Evolutionary conservation across 2,888 invertebrate genomes (phyloP).

Genomic region (Tipula helvola): DNA sequence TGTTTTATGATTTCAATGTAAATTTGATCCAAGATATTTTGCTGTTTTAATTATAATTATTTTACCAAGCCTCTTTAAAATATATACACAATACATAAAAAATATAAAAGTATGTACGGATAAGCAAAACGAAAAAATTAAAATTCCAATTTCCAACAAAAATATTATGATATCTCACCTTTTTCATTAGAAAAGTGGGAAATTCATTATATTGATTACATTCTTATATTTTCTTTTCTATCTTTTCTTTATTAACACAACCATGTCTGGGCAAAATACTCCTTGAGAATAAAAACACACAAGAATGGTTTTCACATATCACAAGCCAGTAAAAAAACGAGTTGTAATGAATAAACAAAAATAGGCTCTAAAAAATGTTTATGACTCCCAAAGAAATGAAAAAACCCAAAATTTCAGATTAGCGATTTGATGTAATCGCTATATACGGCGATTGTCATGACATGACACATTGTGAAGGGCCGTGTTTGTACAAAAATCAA

Average conservation of each 20-base stretch:
- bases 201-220: background rate
- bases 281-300: background rate
- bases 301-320: background rate
- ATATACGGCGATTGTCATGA: too few species aligned
- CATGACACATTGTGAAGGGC: too few species aligned
- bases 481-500: too few species aligned
- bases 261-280: background rate
- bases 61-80: background rate
- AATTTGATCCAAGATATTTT: background rate
- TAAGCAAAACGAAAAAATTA: background rate
- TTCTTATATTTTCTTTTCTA: background rate
- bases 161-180: background rate
- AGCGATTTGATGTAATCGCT: background rate
- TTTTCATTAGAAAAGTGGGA: background rate
- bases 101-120: background rate
- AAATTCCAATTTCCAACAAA: background rate
- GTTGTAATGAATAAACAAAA: background rate
- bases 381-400: background rate
- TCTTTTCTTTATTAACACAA: background rate
- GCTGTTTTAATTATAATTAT: background rate
- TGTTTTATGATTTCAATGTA: background rate
- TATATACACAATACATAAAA: background rate
- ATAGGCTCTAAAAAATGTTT: background rate
- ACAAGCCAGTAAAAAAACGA: background rate
- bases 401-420: background rate